Evolutionary conservation across 2,113 vertebrate species (phyloP), one percentile per base, ranked within the genome.

Genomic region (Danionella cerebrum): DNA sequence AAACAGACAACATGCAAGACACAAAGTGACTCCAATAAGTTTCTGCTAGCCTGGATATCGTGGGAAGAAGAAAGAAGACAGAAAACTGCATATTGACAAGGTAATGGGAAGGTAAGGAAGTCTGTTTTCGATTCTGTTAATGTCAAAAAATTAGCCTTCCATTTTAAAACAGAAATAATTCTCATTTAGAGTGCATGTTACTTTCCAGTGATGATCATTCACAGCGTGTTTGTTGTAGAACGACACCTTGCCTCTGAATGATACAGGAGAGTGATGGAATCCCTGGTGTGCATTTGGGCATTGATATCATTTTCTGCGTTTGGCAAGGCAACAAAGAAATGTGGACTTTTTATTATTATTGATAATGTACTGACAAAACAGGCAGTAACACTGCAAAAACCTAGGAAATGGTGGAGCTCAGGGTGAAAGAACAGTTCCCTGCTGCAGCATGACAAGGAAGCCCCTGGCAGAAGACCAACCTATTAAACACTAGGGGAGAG

Each of bases 71-170:
- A 47, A 24, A 35, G 35, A 29, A 27, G 38, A 51, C 33, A n/a
- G 25, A 69, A 65, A 78, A 58, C 75, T 77, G 83, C 75, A 76
- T 75, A 72, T 74, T 14, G 45, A 38, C 18, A 33, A 62, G 54
- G 21, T 73, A 60, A 80, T 78, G 78, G 67, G 78, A 67, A 81
- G 10, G 54, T 67, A 85, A 86, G 87, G 87, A 80, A 86, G 85
- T 64, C 38, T 27, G 39, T 41, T 44, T 38, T 19, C 18, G 14
- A 9, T 13, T n/a, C 27, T 60, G 29, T 31, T 19, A 19, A 19
- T 29, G 29, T 29, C 5, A 2, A 27, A 44, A 45, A 60, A 44
- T 16, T 19, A 3, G n/a, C n/a, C n/a, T n/a, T n/a, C n/a, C n/a
- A n/a, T n/a, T n/a, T n/a, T n/a, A n/a, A n/a, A n/a, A n/a, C n/a